Evolutionary conservation across 2,113 vertebrate genomes (phyloP).

Genomic region (Hippoglossus stenolepis): DNA sequence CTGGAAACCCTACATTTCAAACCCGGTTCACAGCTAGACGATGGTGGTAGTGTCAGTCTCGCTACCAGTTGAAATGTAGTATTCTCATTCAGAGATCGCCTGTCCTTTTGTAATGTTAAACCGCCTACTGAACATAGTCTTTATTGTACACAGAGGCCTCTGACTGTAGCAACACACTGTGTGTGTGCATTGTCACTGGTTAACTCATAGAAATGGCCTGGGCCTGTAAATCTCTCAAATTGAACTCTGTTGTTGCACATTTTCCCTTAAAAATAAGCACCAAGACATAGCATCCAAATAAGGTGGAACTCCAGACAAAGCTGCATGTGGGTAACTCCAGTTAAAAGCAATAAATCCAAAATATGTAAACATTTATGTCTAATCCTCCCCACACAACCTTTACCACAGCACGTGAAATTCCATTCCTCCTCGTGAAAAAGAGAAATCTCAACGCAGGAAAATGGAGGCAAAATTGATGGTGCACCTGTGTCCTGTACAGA

Average conservation of each 20-base stretch:
- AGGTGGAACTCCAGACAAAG: constrained; percentile 33
- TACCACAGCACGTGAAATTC: constrained; percentile 62
- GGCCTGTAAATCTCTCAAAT: constrained; percentile 23
- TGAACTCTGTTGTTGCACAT: constrained; percentile 13
- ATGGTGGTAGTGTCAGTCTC: not conserved
- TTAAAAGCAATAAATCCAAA: constrained; percentile 52
- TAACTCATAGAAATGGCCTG: constrained; percentile 25
- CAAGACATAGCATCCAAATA: constrained; percentile 26
- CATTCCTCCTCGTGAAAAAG: constrained; percentile 41
- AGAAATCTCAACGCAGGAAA: constrained; percentile 25
- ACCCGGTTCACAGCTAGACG: constrained; percentile 6
- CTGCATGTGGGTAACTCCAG: constrained; percentile 42
- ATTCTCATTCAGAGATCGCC: not conserved
- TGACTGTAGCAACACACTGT: constrained; percentile 27
- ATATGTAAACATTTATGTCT: constrained; percentile 55
- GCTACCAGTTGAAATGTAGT: not conserved
- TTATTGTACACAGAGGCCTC: constrained; percentile 21
- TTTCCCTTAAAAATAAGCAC: constrained; percentile 14
- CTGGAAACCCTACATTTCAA: constrained; percentile 30
- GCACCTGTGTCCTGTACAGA: constrained; percentile 53
- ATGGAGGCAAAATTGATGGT: constrained; percentile 36
- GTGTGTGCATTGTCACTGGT: not conserved
- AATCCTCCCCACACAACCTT: constrained; percentile 45
- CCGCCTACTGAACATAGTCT: constrained; percentile 19
- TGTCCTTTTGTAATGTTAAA: constrained; percentile 40